Conservation (phyloP, 2,888 invertebrate genomes). For the Ornithoptera alexandrae region DNA sequence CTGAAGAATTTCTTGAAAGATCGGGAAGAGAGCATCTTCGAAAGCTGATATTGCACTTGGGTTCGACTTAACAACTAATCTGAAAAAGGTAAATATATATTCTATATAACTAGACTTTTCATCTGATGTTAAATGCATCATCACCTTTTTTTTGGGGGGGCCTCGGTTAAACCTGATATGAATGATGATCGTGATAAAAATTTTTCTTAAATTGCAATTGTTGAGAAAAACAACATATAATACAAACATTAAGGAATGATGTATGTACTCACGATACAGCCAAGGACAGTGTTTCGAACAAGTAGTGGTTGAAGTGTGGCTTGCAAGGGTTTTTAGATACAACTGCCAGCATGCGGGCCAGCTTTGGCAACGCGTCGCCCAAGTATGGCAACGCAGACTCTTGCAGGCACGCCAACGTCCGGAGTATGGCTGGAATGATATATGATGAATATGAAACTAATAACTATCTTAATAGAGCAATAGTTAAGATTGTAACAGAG, state of each 20-base stretch:
- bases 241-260: not conserved
- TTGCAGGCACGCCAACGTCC: conserved; percentile 90
- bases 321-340: conserved; percentile 97
- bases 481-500: too few relatives aligned
- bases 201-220: too few relatives aligned
- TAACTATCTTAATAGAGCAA: not conserved
- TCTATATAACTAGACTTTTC: not conserved
- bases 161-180: too few relatives aligned
- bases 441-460: not conserved
- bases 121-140: too few relatives aligned
- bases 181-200: too few relatives aligned
- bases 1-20: conserved; percentile 95
- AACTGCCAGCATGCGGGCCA: conserved; percentile 89
- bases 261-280: conserved; percentile 86
- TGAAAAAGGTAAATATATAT: conserved; percentile 44
- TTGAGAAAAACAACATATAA: too few relatives aligned
- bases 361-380: conserved; percentile 88
- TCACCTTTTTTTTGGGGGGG: too few relatives aligned
- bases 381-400: conserved; percentile 89
- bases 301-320: conserved; percentile 98
- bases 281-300: conserved; percentile 96
- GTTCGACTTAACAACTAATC: conserved; percentile 91
- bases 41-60: conserved; percentile 90
- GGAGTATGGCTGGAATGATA: conserved; percentile 87
- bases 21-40: conserved; percentile 95